These are phyloP conservation scores for Galaxias olidus DNA, from an alignment of 2,797 vertebrate species.

Conservation along the genomic window DNA sequence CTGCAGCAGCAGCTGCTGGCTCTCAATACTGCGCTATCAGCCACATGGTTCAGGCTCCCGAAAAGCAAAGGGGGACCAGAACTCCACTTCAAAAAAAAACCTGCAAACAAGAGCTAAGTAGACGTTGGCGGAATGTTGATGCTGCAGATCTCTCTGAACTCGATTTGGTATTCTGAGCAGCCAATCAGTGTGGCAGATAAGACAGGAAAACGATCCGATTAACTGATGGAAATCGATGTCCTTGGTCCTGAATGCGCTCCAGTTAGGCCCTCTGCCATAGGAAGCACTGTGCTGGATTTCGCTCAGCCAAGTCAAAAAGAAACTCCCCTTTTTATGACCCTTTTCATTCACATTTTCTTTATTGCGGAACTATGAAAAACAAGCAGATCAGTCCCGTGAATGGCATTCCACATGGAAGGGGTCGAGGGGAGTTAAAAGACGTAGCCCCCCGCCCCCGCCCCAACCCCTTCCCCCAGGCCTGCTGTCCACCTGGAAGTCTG, in stretches of 20 bases:
- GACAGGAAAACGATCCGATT: neutral
- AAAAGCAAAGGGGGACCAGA: no score
- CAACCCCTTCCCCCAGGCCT: no score
- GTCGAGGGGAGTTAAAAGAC: neutral
- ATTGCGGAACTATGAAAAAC: neutral
- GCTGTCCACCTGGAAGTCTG: constrained; percentile 1
- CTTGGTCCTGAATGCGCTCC: neutral
- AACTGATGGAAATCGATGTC: neutral
- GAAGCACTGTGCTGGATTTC: neutral
- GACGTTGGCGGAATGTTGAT: no score
- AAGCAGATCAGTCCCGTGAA: neutral
- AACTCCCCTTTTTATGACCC: neutral
- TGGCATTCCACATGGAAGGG: neutral
- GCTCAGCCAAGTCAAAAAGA: neutral
- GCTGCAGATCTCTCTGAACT: no score
- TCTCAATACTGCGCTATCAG: no score
- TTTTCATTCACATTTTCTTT: neutral
- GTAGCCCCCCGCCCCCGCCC: neutral
- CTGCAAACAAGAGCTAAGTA: no score
- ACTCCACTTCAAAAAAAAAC: no score
- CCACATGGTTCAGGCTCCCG: no score
- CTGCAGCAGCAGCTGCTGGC: no score
- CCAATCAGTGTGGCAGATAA: neutral
- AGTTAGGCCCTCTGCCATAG: neutral
- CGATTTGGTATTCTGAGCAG: no score